Evolutionary conservation across 2,113 vertebrate genomes (phyloP).

Genomic region (Bagarius yarrelli): DNA sequence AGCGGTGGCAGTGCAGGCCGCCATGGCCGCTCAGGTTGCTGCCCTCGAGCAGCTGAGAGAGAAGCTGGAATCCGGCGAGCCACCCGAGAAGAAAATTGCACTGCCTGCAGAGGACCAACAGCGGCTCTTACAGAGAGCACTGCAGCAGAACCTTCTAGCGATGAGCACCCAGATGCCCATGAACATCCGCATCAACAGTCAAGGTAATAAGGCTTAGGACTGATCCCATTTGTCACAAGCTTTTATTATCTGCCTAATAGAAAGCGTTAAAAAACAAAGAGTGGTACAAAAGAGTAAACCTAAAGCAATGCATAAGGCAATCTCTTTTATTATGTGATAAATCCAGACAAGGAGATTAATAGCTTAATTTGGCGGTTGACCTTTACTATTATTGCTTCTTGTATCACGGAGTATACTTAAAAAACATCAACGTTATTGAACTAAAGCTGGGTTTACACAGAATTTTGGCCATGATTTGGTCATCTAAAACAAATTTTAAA

Average conservation of each 20-base stretch:
- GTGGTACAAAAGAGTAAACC: neutral
- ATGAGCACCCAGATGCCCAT: conserved; percentile 94
- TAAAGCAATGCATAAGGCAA: neutral
- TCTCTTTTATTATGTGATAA: neutral
- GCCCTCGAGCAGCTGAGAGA: conserved; percentile 94
- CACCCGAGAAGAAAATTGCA: conserved; percentile 92
- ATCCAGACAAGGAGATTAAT: neutral
- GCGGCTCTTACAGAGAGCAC: conserved; percentile 85
- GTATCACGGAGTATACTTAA: too few species aligned
- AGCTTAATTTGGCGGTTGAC: too few species aligned
- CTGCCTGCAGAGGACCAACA: conserved; percentile 88
- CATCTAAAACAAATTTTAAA: too few species aligned
- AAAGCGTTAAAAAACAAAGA: neutral
- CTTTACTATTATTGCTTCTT: too few species aligned
- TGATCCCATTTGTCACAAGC: neutral
- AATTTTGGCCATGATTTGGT: too few species aligned
- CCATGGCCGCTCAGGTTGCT: conserved; percentile 81
- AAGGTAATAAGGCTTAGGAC: conserved; percentile 70
- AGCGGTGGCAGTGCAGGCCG: conserved; percentile 77
- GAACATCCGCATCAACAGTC: conserved; percentile 96
- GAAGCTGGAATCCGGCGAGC: conserved; percentile 90
- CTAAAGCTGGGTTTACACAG: too few species aligned
- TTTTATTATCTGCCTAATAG: neutral
- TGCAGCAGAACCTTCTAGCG: conserved; percentile 95
- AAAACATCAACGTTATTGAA: too few species aligned